These are phyloP conservation scores for Gambusia holbrooki DNA, from an alignment of 2,113 vertebrate genomes.

Conservation along the genomic window DNA sequence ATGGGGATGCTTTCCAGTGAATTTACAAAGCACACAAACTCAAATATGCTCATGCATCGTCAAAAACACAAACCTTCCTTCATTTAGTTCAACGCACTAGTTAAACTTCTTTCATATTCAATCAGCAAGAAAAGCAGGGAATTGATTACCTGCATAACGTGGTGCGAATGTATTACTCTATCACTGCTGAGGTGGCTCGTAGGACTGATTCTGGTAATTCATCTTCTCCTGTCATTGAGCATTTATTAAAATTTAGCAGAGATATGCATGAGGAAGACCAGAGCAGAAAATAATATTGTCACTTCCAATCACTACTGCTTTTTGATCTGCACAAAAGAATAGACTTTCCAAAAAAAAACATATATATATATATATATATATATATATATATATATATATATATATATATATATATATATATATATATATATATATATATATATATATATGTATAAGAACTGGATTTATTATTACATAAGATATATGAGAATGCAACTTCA, in stretches of 20 bases:
- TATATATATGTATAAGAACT: too few species aligned
- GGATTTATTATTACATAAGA: too few species aligned
- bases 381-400: too few species aligned
- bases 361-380: too few species aligned
- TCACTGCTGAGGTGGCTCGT: constrained; percentile 49
- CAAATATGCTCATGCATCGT: constrained; percentile 7
- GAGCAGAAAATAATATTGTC: constrained; percentile 69
- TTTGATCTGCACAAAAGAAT: constrained; percentile 23
- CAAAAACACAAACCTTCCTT: constrained; percentile 31
- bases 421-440: too few species aligned
- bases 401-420: too few species aligned
- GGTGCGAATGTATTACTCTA: constrained; percentile 69
- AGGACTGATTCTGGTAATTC: constrained; percentile 60
- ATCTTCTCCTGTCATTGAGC: constrained; percentile 67
- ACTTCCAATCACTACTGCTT: constrained; percentile 66
- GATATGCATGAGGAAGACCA: constrained; percentile 39
- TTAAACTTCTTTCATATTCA: constrained; percentile 77
- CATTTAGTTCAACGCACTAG: constrained; percentile 54
- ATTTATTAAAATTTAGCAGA: constrained; percentile 69
- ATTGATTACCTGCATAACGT: constrained; percentile 57
- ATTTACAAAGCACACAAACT: constrained; percentile 27
- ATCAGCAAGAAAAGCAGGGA: constrained; percentile 63
- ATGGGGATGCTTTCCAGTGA: constrained; percentile 26
- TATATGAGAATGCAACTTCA: too few species aligned
- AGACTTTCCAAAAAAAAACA: constrained; percentile 18